These are phyloP conservation scores for Diabrotica balteata DNA, from an alignment of 2,888 invertebrate genomes.

Conservation along the genomic window DNA sequence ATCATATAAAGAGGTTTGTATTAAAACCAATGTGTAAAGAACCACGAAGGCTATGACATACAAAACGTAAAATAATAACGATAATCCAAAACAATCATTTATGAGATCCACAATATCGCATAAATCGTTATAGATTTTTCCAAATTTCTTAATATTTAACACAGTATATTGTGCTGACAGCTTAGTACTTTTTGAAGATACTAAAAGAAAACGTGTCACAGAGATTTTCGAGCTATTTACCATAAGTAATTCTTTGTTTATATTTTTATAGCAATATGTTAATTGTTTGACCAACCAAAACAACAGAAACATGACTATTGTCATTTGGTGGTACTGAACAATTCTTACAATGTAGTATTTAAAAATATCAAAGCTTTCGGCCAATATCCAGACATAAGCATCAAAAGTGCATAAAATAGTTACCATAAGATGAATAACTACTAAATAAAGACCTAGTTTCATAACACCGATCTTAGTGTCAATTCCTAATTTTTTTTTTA, in stretches of 20 bases:
- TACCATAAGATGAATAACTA: not conserved
- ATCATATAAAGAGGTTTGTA: not conserved
- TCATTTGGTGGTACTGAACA: not conserved
- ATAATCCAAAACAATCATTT: not conserved
- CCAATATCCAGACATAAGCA: not conserved
- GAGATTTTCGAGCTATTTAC: not conserved
- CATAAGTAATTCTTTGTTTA: not conserved
- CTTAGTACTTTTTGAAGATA: not conserved
- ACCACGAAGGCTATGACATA: not conserved
- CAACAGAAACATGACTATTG: not conserved
- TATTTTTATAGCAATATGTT: not conserved
- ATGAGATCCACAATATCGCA: not conserved
- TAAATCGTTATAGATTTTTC: not conserved
- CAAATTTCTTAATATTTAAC: not conserved
- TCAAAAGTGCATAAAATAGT: not conserved
- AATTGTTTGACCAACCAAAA: not conserved
- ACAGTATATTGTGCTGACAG: not conserved
- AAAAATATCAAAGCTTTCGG: not conserved
- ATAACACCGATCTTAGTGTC: not conserved
- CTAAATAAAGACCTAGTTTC: not conserved
- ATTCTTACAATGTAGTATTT: not conserved
- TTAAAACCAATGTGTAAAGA: not conserved
- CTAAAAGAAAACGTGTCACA: not conserved
- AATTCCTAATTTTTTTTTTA: not conserved
- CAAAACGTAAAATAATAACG: not conserved